These are phyloP conservation scores for Alauda arvensis DNA, from an alignment of 2,797 vertebrate species.

Conservation along the genomic window DNA sequence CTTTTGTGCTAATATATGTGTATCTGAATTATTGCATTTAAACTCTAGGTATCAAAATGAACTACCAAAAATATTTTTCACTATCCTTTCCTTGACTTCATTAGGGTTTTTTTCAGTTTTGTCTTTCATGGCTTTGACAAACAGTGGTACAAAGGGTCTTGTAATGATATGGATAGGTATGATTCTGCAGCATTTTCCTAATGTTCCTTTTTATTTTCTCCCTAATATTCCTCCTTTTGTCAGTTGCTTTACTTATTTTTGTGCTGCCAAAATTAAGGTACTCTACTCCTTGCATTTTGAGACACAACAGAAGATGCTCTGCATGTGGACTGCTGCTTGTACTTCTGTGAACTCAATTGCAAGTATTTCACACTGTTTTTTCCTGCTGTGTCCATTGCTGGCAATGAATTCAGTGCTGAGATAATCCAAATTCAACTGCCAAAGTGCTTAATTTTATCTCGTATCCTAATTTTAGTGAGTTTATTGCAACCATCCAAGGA, in stretches of 20 bases:
- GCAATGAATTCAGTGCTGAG: constrained; percentile 13
- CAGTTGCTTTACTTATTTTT: neutral
- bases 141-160: neutral
- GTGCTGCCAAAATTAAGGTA: neutral
- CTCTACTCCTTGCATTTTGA: neutral
- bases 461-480: neutral
- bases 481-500: neutral
- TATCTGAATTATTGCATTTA: neutral
- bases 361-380: constrained; percentile 23
- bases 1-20: neutral
- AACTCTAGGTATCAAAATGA: neutral
- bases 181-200: neutral
- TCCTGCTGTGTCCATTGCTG: constrained; percentile 34
- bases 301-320: neutral
- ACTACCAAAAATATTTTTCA: neutral
- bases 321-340: constrained; percentile 1
- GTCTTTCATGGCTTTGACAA: neutral
- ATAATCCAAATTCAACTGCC: constrained; percentile 20
- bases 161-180: neutral
- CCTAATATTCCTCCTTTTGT: neutral
- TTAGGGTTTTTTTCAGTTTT: neutral
- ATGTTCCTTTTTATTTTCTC: neutral
- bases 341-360: neutral
- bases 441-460: constrained; percentile 20
- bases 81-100: neutral